phyloP scores from a whole-genome alignment of 1,140 invertebrate species.

The Coenobita brevimanus region DNA sequence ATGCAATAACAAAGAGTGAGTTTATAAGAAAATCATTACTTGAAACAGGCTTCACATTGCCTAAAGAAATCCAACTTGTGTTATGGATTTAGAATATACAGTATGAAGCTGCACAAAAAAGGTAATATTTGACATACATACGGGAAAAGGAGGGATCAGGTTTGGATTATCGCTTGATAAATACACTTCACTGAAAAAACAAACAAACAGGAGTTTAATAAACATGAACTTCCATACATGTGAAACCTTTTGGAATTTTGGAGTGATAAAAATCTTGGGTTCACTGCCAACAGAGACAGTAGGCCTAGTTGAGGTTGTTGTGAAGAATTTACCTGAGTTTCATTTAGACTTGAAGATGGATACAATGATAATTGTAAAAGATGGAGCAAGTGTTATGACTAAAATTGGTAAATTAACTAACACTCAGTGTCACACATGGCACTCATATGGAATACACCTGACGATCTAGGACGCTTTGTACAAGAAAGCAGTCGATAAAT shows the following conservation, averaged over 20 bases:
- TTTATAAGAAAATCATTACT: slow-evolving; percentile 29
- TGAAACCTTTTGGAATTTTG: slow-evolving; percentile 50
- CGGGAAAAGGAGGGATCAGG: slow-evolving; percentile 15
- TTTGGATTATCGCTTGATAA: slow-evolving; percentile 47
- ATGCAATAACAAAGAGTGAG: no score
- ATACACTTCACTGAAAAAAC: slow-evolving; percentile 23
- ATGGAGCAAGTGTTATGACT: slow-evolving; percentile 36
- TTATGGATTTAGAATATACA: slow-evolving; percentile 24
- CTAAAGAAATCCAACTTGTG: slow-evolving; percentile 10
- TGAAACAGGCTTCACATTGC: slow-evolving; percentile 22
- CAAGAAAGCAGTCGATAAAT: no score
- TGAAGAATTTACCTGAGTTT: slow-evolving; percentile 22
- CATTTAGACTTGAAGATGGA: slow-evolving; percentile 28
- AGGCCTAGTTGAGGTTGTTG: slow-evolving; percentile 33
- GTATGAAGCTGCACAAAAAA: slow-evolving; percentile 21
- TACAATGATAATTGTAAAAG: not conserved
- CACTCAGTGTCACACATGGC: not conserved
- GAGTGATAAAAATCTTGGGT: slow-evolving; percentile 33
- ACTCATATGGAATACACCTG: slow-evolving; percentile 21
- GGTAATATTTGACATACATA: slow-evolving; percentile 31
- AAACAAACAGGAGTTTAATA: slow-evolving; percentile 28
- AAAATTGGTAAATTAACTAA: slow-evolving; percentile 32
- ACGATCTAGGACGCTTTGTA: slow-evolving; percentile 18
- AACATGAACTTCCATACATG: slow-evolving; percentile 31
- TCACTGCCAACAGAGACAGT: slow-evolving; percentile 21